Percentiles rank a stretch among this genome's conserved stretches.
phyloP scores from a whole-genome alignment of 2,113 vertebrate species.

The Embiotoca jacksoni region DNA sequence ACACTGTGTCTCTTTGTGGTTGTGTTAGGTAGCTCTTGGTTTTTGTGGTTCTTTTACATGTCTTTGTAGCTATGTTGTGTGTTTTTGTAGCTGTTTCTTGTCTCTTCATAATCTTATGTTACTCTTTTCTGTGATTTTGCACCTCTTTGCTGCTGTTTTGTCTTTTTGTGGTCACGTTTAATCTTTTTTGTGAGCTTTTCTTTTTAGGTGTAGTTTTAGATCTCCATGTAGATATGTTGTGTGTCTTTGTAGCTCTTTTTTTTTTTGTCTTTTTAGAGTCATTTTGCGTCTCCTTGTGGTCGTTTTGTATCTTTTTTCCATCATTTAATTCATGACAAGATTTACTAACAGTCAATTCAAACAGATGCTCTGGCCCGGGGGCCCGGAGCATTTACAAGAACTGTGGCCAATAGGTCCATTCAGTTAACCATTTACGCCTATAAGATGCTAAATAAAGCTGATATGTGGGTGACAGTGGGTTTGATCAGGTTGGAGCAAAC shows the following conservation, averaged over 20 bases:
- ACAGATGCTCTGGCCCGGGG: background rate
- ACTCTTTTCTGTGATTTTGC: no score
- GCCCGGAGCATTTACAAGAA: background rate
- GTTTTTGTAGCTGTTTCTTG: background rate
- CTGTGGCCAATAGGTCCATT: background rate
- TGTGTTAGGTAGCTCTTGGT: no score
- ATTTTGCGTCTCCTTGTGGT: background rate
- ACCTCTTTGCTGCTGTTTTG: no score
- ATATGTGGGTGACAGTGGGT: background rate
- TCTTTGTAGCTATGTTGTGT: background rate
- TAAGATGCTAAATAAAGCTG: background rate
- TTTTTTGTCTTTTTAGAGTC: background rate
- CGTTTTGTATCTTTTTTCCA: background rate
- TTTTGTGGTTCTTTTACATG: background rate
- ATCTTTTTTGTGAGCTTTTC: background rate
- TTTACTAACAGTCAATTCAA: background rate
- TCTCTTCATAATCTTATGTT: background rate
- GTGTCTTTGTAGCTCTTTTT: background rate
- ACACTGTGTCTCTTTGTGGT: background rate
- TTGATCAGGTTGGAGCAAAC: conserved; percentile 14
- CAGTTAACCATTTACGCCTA: background rate
- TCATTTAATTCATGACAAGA: conserved; percentile 2
- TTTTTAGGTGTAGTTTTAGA: background rate
- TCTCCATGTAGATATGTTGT: background rate
- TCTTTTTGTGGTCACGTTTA: no score